These are phyloP conservation scores for Cebidichthys violaceus DNA, from an alignment of 2,113 vertebrate genomes.

Conservation along the genomic window DNA sequence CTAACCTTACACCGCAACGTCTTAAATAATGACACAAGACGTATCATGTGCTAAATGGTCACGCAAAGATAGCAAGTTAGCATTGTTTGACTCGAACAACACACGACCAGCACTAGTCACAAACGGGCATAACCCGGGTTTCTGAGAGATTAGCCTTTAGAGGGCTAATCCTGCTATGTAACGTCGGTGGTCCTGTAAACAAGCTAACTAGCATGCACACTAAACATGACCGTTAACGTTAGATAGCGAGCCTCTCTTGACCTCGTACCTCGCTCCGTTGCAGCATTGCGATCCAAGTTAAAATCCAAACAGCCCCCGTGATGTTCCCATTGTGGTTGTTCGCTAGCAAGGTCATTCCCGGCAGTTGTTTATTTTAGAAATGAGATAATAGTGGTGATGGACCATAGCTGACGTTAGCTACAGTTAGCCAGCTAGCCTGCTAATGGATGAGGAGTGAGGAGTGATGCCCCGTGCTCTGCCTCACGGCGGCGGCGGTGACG, in stretches of 20 bases:
- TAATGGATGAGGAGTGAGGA: constrained; percentile 49
- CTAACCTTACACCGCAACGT: constrained; percentile 13
- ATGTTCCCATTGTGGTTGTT: constrained; percentile 10
- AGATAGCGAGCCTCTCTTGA: constrained; percentile 8
- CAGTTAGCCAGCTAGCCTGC: constrained; percentile 61
- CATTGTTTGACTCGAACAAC: constrained; percentile 10
- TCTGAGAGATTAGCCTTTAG: constrained; percentile 2
- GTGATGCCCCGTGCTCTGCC: constrained; percentile 30
- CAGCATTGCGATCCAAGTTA: constrained; percentile 16
- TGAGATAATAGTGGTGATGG: neutral
- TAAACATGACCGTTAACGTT: constrained; percentile 5
- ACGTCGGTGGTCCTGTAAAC: constrained; percentile 43
- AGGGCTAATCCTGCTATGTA: constrained; percentile 7
- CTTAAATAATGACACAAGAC: constrained; percentile 6
- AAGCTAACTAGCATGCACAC: constrained; percentile 75
- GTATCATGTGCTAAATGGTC: constrained; percentile 18
- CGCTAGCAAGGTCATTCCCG: constrained; percentile 26
- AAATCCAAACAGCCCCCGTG: constrained; percentile 46
- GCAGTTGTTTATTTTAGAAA: constrained; percentile 4
- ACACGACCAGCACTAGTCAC: neutral
- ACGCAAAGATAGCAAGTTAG: neutral
- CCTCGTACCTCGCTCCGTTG: constrained; percentile 63
- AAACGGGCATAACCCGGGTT: neutral
- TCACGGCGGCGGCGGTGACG: constrained; percentile 53
- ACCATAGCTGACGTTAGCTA: constrained; percentile 56